Base-by-base conservation (phyloP, 2,797 vertebrate genomes). In the Cirrhinus mrigala region DNA sequence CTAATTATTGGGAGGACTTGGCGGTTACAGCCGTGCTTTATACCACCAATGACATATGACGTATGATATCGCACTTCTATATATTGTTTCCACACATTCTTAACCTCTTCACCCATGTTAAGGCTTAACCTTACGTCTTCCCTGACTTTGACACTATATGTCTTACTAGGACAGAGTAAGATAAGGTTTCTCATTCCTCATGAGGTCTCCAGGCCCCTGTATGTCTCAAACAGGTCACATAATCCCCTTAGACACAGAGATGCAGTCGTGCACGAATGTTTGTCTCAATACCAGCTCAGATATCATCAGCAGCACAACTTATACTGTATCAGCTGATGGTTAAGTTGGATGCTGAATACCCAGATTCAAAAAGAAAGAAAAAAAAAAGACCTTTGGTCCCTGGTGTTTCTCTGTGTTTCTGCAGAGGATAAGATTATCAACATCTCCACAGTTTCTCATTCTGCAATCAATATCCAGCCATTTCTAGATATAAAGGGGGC, bases 381-480 rank as follows among this genome's bases (percentile, higher is more conserved):
- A 71, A n/a, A 5, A 58, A n/a, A 27, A 60, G 27, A 75, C 70
- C 56, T 52, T 64, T 50, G 58, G 71, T 76, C 60, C 48, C 46
- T 37, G 70, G 44, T 37, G 70, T 50, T 64, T 73, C 70, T 22
- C 58, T 83, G 8, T 24, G 52, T 74, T 74, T 77, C 40, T 33
- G 8, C 50, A 29, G 29, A 52, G 48, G 48, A 68, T 40, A 68
- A 16, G 62, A 78, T 78, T 70, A 84, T 18, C 82, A 66, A 68
- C 73, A 85, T 82, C 29, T 88, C 76, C 73, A 68, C 83, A 80
- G 84, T 88, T 85, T 87, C 73, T 77, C 81, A 82, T 85, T 84
- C 68, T 79, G 79, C 83, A 76, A 84, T 88, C 90, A 83, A 91
- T 90, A 90, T 81, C 79, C 44, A 58, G 71, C 80, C 79, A 90